Base-by-base conservation (phyloP, 2,888 invertebrate species). In the Blastobasis lacticolella region DNA sequence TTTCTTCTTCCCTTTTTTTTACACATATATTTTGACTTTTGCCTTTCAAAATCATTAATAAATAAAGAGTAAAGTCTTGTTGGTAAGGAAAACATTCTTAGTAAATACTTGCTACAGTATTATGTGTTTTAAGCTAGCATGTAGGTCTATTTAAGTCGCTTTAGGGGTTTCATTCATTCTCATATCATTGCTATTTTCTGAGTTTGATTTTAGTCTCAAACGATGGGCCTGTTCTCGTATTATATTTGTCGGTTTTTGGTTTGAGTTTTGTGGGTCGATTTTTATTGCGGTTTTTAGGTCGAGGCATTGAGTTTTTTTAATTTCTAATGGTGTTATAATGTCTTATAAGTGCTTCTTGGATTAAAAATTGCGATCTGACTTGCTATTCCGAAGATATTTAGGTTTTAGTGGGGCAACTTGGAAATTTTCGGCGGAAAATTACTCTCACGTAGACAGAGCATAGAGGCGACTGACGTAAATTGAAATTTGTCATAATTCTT, bases 111-210 rank as follows among this genome's bases (percentile, higher is more conserved):
- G n/a, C n/a, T n/a, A n/a, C n/a, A n/a, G n/a, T n/a, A n/a, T n/a
- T n/a, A n/a, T n/a, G n/a, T n/a, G n/a, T n/a, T n/a, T n/a, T n/a
- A n/a, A n/a, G n/a, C n/a, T n/a, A n/a, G n/a, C n/a, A n/a, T n/a
- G n/a, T n/a, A n/a, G n/a, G n/a, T n/a, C n/a, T n/a, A n/a, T n/a
- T n/a, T n/a, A n/a, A n/a, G n/a, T n/a, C n/a, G n/a, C n/a, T n/a
- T n/a, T n/a, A n/a, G n/a, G n/a, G n/a, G n/a, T n/a, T n/a, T n/a
- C n/a, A n/a, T n/a, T n/a, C n/a, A n/a, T n/a, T n/a, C n/a, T n/a
- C n/a, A n/a, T n/a, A n/a, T n/a, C n/a, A n/a, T 51, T 59, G 56
- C 58, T 64, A 63, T 56, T 63, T 63, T 61, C 64, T 59, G 8
- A 40, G 5, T 40, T 40, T 8, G n/a, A n/a, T n/a, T n/a, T n/a